phyloP scores from a whole-genome alignment of 2,113 vertebrate species.

The Oreochromis aureus region DNA sequence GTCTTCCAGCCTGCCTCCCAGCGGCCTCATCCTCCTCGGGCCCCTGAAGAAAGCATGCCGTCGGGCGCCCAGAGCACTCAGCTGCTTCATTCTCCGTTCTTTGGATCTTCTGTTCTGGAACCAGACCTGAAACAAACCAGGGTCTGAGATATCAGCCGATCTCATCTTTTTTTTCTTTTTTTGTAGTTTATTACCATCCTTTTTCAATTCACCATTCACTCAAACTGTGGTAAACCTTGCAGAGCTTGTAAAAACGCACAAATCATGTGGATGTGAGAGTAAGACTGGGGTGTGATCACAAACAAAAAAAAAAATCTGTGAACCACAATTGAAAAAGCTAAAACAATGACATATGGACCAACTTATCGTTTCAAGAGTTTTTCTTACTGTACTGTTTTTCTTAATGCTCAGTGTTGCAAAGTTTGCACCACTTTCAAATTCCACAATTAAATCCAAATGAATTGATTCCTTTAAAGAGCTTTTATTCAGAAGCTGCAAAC shows the following conservation, averaged over 20 bases:
- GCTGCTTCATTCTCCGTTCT: constrained; percentile 92
- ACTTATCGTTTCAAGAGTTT: background rate
- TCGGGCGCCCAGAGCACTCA: constrained; percentile 88
- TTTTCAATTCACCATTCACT: background rate
- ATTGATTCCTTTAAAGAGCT: background rate
- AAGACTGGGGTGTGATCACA: background rate
- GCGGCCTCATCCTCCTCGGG: constrained; percentile 88
- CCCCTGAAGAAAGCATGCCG: constrained; percentile 92
- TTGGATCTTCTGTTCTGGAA: constrained; percentile 82
- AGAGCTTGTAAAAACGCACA: background rate
- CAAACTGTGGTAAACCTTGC: background rate
- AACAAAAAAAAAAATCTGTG: background rate
- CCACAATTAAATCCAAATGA: background rate
- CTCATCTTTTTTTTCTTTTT: background rate
- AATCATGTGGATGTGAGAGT: background rate
- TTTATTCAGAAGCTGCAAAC: background rate
- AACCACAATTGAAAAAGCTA: background rate
- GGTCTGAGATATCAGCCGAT: background rate
- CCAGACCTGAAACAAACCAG: constrained; percentile 50
- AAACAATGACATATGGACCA: background rate
- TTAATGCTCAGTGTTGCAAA: background rate
- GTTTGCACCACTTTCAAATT: background rate
- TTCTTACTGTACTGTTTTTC: background rate
- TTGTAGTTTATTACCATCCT: background rate
- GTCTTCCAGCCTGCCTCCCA: constrained; percentile 91